These are phyloP conservation scores for Aythya baeri DNA, from an alignment of 2,113 vertebrate species.

Conservation along the genomic window DNA sequence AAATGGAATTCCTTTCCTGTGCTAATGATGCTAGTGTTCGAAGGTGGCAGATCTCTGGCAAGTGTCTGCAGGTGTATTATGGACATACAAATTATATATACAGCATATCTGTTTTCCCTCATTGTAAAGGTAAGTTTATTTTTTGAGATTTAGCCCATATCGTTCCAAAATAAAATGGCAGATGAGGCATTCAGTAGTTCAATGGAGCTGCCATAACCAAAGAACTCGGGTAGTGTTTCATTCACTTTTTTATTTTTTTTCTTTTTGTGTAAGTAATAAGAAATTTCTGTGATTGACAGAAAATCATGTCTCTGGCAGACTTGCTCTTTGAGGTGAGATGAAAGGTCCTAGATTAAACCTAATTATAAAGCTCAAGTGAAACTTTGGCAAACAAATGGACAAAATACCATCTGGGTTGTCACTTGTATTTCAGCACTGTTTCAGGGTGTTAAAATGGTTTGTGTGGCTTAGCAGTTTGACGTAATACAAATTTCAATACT, in stretches of 20 bases:
- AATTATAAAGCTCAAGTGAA: not conserved
- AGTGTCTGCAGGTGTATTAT: slow-evolving; percentile 91
- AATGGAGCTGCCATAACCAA: not conserved
- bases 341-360: not conserved
- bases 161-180: not conserved
- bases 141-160: not conserved
- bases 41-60: slow-evolving; percentile 92
- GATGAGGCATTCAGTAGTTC: not conserved
- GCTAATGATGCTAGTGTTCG: slow-evolving; percentile 94
- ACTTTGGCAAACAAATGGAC: not conserved
- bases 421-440: not conserved
- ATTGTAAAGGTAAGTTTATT: slow-evolving; percentile 83
- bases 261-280: not conserved
- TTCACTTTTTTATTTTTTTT: not conserved
- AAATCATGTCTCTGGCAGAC: not conserved
- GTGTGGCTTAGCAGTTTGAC: not conserved
- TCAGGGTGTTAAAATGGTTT: not conserved
- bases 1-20: slow-evolving; percentile 95
- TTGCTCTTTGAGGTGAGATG: not conserved
- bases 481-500: not conserved
- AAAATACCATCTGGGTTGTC: not conserved
- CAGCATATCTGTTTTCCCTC: slow-evolving; percentile 91
- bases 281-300: not conserved
- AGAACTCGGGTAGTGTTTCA: not conserved
- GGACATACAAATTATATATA: slow-evolving; percentile 98